Evolutionary conservation across 1,140 invertebrate species (phyloP).

Genomic region (Acromyrmex heyeri): DNA sequence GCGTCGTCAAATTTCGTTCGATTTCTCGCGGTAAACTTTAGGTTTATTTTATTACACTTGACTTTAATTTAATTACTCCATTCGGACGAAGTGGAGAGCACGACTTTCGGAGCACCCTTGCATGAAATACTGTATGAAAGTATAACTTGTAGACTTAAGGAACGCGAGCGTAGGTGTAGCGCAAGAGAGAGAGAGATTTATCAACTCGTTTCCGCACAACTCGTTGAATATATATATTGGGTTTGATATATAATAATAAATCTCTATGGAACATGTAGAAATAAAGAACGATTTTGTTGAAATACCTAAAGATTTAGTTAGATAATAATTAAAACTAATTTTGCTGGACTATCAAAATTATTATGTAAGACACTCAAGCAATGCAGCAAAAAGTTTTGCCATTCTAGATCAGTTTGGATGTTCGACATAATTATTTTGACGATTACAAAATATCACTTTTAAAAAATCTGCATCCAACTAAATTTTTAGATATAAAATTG

Average conservation of each 20-base stretch:
- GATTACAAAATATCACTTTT: too few species aligned
- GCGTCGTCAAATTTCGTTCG: neutral
- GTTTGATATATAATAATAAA: conserved; percentile 38
- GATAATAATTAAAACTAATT: too few species aligned
- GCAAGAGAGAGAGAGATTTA: conserved; percentile 21
- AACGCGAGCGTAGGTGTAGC: conserved; percentile 32
- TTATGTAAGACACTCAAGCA: too few species aligned
- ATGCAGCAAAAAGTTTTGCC: too few species aligned
- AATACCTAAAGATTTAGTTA: too few species aligned
- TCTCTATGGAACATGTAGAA: conserved; percentile 3
- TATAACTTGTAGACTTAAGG: conserved; percentile 49
- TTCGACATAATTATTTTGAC: too few species aligned
- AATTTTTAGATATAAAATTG: too few species aligned
- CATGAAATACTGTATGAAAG: conserved; percentile 36
- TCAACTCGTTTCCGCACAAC: conserved; percentile 44
- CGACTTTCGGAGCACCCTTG: conserved; percentile 48
- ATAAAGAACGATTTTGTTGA: neutral
- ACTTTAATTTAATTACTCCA: neutral
- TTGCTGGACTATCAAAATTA: too few species aligned
- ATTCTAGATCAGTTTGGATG: too few species aligned
- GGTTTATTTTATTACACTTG: too few species aligned
- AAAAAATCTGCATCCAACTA: too few species aligned
- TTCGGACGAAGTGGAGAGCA: neutral
- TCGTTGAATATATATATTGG: conserved; percentile 45
- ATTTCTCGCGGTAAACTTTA: neutral